Evolutionary conservation across 2,888 invertebrate species (phyloP), one percentile per base, ranked within the genome.

Genomic region (Amblyjoppa fuscipennis): DNA sequence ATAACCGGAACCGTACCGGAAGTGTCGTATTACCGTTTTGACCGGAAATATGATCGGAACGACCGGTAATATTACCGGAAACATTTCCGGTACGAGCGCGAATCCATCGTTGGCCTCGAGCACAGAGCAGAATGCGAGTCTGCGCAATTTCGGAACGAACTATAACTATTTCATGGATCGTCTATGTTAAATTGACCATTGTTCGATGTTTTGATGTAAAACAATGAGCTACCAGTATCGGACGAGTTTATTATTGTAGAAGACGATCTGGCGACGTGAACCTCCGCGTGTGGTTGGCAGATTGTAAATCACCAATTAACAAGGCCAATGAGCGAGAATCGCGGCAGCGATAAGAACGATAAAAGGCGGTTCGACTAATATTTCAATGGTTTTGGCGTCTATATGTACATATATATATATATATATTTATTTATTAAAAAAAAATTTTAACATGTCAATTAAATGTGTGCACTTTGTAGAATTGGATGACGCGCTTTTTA

Each of bases 251-350:
- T 78, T 66, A 51, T 73, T 25, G 31, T 59, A 59, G 53, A 20
- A 70, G 4, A 64, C 11, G 59, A 25, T 59, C 11, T 25, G 4
- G 13, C 28, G 59, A 59, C 45, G 45, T 16, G 45, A 3, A 25
- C 59, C 31, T 20, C 16, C n/a, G 2, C 20, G n/a, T 13, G 13
- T 6, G 16, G 28, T 69, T 66, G 66, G 34, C 31, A 7, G 75
- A 69, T 70, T 74, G 83, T 84, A 84, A 84, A 84, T 84, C 70
- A 84, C 16, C 2, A 71, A 66, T 34, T 41, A 75, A 75, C 74
- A 53, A 66, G 49, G 28, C 34, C 61, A 79, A 61, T 34, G 34
- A 61, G 69, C 78, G 70, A 70, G 45, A 61, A 70, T 79, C 28
- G 45, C 20, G n/a, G 41, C 16, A 16, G 25, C 78, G 75, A 76